Base-by-base conservation (phyloP, 2,888 invertebrate genomes). In the Gandaritis pyraliata region DNA sequence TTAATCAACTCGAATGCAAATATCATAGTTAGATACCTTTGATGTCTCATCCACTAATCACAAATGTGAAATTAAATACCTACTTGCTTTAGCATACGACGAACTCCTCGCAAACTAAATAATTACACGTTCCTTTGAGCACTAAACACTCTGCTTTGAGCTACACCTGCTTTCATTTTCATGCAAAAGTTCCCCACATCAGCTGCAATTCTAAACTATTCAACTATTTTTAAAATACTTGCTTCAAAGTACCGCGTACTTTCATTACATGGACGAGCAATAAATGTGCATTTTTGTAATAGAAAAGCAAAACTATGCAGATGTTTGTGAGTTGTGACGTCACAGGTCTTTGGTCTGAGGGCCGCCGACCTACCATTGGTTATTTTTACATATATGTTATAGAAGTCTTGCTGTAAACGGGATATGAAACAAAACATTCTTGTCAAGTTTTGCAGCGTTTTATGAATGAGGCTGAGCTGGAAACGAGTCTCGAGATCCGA, bases 211-310 rank as follows among this genome's bases (percentile, higher is more conserved):
- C 52, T 61, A 53, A 67, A 70, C 66, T 68, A 63, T 70, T 70
- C 65, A 68, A 68, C 64, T 57, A 62, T 68, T 66, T 29, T 63
- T 55, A 65, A 65, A 68, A 66, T 61, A 65, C 64, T 68, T 67
- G 62, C 58, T 66, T 59, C 64, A 66, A 65, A 61, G 56, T 61
- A 61, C 54, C 50, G 54, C 63, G 39, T 18, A 60, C 52, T 70
- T 65, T 69, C 61, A 72, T 70, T 71, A 70, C 41, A 66, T 66
- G 58, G 54, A 70, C 65, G 57, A 41, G 70, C 54, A 41, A 55
- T 72, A 72, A 72, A 73, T 60, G 68, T 71, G 68, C 54, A 76
- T 71, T 78, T 75, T 73, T 75, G 70, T 73, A 70, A 68, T 54
- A 56, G 64, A 70, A 23, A 70, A 67, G 65, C 64, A 73, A 68